Base-by-base conservation (phyloP, 2,113 vertebrate genomes). In the Nothoprocta pentlandii region DNA sequence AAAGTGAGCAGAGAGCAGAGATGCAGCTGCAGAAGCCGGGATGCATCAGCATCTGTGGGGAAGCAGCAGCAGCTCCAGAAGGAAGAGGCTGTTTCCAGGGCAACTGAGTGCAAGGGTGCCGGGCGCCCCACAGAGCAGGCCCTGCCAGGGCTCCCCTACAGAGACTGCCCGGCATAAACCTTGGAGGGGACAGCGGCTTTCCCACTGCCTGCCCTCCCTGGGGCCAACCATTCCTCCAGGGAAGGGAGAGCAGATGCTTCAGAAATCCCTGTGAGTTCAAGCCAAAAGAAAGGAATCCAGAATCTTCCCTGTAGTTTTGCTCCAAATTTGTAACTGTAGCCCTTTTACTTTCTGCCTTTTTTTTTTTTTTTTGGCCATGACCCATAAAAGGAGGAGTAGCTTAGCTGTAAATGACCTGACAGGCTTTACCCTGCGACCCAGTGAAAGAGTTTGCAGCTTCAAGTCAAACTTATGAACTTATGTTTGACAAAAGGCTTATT, bases 241-340 rank as follows among this genome's bases (percentile, higher is more conserved):
- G 66, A 63, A 36, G 39, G 19, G 47, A 53, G 74, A 91, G 91
- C 94, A 95, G 92, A 78, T 94, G 95, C 87, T 80, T 80, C 68
- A 85, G 68, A 92, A 92, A 91, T 70, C 71, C 85, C 6, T 4
- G 0, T 41, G 80, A 92, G 26, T 20, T 73, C 16, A 90, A 91
- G 85, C 79, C 89, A 82, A 78, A 90, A 91, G 9, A 62, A 87
- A 83, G 46, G 59, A 75, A 91, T 59, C 19, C 68, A 91, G 84
- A 89, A 54, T 23, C 36, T 58, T 3, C 74, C 51, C 59, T 80
- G 79, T 14, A 62, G 17, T 63, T 87, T 51, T 2, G 1, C 22
- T 89, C 70, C 89, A 85, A 80, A 89, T 51, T 41, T 91, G 30
- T 63, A 94, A 82, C 21, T 32, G 10, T 39, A 76, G 63, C 6